phyloP scores from a whole-genome alignment of 2,888 invertebrate genomes.

The Diarsia mendica region DNA sequence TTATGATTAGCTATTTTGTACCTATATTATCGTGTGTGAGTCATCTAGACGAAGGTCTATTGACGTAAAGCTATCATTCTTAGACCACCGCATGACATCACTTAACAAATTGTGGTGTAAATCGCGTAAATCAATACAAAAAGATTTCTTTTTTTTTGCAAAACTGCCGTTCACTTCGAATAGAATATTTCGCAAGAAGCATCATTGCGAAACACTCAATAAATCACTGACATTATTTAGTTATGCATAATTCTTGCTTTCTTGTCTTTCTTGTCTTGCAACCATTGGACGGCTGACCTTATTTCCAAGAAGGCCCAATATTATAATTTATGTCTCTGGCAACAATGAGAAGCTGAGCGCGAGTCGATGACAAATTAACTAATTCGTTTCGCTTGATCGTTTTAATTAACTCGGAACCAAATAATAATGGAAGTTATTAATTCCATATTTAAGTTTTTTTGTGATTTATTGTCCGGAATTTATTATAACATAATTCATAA shows the following conservation, averaged over 20 bases:
- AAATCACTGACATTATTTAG: slow-evolving; percentile 52
- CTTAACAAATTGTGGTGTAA: slow-evolving; percentile 33
- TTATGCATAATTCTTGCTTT: slow-evolving; percentile 59
- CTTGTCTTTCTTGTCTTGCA: slow-evolving; percentile 54
- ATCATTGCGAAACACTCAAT: slow-evolving; percentile 42
- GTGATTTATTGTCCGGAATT: slow-evolving; percentile 59
- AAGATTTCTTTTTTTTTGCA: background rate
- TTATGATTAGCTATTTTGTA: slow-evolving; percentile 1
- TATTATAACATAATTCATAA: slow-evolving; percentile 49
- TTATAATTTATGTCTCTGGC: slow-evolving; percentile 78
- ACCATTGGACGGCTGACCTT: slow-evolving; percentile 57
- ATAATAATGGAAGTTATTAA: slow-evolving; percentile 67
- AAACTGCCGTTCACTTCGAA: slow-evolving; percentile 5
- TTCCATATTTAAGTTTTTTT: slow-evolving; percentile 55
- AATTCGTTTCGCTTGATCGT: slow-evolving; percentile 84
- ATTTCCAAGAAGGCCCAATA: slow-evolving; percentile 82
- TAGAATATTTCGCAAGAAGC: slow-evolving; percentile 39
- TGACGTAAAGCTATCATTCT: slow-evolving; percentile 10
- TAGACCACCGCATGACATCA: slow-evolving; percentile 19
- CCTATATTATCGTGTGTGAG: slow-evolving; percentile 4
- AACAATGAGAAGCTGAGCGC: slow-evolving; percentile 75
- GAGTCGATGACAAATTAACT: slow-evolving; percentile 86
- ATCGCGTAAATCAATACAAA: slow-evolving; percentile 8
- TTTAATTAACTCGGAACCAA: slow-evolving; percentile 80
- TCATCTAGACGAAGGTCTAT: slow-evolving; percentile 8